Base-by-base conservation (phyloP, 2,113 vertebrate species). In the Ptychochromis oligacanthus region DNA sequence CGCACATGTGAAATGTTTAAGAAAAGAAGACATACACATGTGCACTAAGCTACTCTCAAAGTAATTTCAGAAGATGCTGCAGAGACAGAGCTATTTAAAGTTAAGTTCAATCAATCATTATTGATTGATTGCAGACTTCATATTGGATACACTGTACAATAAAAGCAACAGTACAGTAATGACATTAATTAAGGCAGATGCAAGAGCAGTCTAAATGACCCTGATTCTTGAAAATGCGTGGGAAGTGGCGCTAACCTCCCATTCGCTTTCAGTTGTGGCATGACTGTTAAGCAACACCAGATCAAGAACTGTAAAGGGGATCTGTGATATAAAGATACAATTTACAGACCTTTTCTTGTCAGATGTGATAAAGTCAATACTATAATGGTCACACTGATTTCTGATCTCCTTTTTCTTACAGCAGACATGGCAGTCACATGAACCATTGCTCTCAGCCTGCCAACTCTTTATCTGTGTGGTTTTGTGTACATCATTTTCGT, bases 401-500 rank as follows among this genome's bases (percentile, higher is more conserved):
- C 43, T 87, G 87, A 79, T 90, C 67, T 59, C 15, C 60, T 46
- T n/a, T n/a, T n/a, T 70, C 58, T 83, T 56, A 75, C 54, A 85
- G 79, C 22, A 74, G 76, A 64, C 72, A 59, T n/a, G 22, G 54
- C 17, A 80, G 79, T 78, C 77, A 75, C 74, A 83, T 59, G 11
- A 74, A 56, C 36, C 52, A 14, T 12, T 13, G 60, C 81, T 84
- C 60, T 67, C 38, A 28, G 79, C 77, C 75, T 78, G 83, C 81
- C 59, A 64, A 75, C 85, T 91, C 77, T 89, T 80, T 88, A 88
- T 92, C 90, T 88, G 85, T 90, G 87, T 77, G 86, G 76, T 89
- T 92, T 90, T 93, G 93, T 92, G 89, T 90, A 92, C 94, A 94
- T 95, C 91, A 90, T 93, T 95, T 93, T 93, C 84, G 90, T 88